phyloP scores from a whole-genome alignment of 2,888 invertebrate species.

The Mylabris sibirica region DNA sequence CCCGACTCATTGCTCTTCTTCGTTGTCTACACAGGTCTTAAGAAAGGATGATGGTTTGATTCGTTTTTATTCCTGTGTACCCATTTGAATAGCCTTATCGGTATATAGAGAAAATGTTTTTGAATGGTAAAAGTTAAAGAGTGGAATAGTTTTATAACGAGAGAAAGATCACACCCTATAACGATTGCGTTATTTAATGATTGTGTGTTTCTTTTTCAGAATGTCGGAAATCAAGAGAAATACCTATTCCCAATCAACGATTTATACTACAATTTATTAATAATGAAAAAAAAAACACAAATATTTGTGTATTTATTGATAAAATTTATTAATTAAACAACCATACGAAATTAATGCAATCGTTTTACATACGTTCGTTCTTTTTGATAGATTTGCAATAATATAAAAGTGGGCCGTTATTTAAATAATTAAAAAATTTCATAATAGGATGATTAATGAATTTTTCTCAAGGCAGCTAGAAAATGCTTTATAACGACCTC shows the following conservation, averaged over 20 bases:
- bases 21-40: too few species aligned
- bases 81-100: not conserved
- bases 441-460: slow-evolving; percentile 5
- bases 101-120: not conserved
- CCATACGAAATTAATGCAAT: too few species aligned
- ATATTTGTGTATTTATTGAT: not conserved
- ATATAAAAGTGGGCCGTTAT: slow-evolving; percentile 2
- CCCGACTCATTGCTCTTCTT: too few species aligned
- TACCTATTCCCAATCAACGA: not conserved
- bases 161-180: not conserved
- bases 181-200: slow-evolving; percentile 5
- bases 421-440: slow-evolving; percentile 3
- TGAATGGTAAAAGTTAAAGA: not conserved
- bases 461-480: not conserved
- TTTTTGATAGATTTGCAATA: not conserved
- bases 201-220: not conserved
- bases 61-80: too few species aligned
- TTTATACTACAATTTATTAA: too few species aligned
- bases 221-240: slow-evolving; percentile 1
- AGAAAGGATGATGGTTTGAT: too few species aligned
- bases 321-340: not conserved
- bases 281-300: not conserved
- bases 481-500: not conserved
- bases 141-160: not conserved
- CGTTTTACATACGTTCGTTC: too few species aligned